Conservation (phyloP, 2,888 invertebrate genomes). For the Microdon myrmicae region DNA sequence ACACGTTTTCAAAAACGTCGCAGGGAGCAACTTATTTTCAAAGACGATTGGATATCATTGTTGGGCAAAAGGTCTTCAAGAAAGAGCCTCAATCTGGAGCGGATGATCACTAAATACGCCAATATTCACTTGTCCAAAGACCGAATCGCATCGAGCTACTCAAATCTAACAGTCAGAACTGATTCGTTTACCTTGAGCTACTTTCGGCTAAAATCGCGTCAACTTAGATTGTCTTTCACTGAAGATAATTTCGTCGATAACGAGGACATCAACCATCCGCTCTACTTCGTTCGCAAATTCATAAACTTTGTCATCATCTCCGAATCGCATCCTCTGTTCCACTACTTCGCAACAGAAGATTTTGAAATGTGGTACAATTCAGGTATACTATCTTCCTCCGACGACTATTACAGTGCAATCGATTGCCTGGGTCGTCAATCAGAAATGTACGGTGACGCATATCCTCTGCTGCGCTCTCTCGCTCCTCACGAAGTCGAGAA, state of each 20-base stretch:
- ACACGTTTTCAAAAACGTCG: constrained; percentile 61
- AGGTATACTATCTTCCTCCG: constrained; percentile 56
- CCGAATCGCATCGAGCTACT: constrained; percentile 50
- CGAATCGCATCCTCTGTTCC: constrained; percentile 59
- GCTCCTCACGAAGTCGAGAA: constrained; percentile 54
- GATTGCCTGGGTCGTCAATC: constrained; percentile 60
- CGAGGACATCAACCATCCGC: constrained; percentile 59
- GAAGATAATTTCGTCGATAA: constrained; percentile 56
- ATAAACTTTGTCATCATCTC: constrained; percentile 58
- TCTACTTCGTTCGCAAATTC: constrained; percentile 60
- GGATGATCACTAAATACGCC: constrained; percentile 57
- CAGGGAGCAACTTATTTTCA: constrained; percentile 50
- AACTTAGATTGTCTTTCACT: constrained; percentile 54
- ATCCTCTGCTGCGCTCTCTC: constrained; percentile 53
- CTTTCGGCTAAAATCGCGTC: constrained; percentile 26
- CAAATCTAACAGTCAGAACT: constrained; percentile 8
- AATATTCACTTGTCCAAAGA: constrained; percentile 55
- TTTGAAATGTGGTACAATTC: constrained; percentile 60
- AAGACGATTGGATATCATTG: constrained; percentile 58
- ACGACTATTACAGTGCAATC: constrained; percentile 61
- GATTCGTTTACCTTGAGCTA: constrained; percentile 25
- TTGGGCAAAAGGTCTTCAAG: constrained; percentile 55
- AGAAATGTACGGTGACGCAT: constrained; percentile 50
- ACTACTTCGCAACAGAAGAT: constrained; percentile 62
- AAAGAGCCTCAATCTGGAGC: constrained; percentile 59